phyloP scores from a whole-genome alignment of 1,140 invertebrate species.

The Drepana arcuata region DNA sequence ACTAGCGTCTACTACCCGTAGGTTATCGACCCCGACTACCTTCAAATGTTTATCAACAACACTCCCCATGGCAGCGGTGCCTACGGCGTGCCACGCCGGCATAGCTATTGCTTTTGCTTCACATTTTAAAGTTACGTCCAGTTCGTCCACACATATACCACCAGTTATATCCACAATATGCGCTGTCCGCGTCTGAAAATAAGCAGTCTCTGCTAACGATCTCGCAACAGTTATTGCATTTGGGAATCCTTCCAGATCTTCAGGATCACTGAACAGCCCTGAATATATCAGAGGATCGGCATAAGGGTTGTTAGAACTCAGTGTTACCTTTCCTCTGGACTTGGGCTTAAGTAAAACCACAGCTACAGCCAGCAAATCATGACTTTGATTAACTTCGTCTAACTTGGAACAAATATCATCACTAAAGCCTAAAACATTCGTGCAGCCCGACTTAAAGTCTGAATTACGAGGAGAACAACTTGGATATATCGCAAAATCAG shows the following conservation, averaged over 20 bases:
- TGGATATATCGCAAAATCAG: constrained; percentile 49
- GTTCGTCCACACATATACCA: constrained; percentile 17
- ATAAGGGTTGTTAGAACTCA: constrained; percentile 74
- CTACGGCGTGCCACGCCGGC: constrained; percentile 59
- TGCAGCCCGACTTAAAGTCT: constrained; percentile 21
- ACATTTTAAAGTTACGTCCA: constrained; percentile 19
- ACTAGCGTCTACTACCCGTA: constrained; percentile 75
- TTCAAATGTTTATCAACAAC: constrained; percentile 58
- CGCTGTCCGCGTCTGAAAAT: constrained; percentile 33
- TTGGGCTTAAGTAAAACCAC: constrained; percentile 52
- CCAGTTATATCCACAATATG: constrained; percentile 29
- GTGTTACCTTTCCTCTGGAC: constrained; percentile 58
- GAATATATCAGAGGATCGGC: constrained; percentile 80
- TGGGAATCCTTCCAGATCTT: constrained; percentile 62
- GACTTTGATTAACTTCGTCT: constrained; percentile 19
- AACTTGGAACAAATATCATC: constrained; percentile 30
- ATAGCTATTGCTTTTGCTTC: constrained; percentile 25
- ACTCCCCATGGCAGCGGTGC: constrained; percentile 74
- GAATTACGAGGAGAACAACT: constrained; percentile 23
- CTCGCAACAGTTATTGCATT: constrained; percentile 23
- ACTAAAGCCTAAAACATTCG: constrained; percentile 30
- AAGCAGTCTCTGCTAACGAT: constrained; percentile 29
- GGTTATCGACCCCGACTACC: constrained; percentile 66
- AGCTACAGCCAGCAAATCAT: constrained; percentile 30
- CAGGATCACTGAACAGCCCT: constrained; percentile 74